Base-by-base conservation (phyloP, 2,797 vertebrate species). In the Notolabrus celidotus region DNA sequence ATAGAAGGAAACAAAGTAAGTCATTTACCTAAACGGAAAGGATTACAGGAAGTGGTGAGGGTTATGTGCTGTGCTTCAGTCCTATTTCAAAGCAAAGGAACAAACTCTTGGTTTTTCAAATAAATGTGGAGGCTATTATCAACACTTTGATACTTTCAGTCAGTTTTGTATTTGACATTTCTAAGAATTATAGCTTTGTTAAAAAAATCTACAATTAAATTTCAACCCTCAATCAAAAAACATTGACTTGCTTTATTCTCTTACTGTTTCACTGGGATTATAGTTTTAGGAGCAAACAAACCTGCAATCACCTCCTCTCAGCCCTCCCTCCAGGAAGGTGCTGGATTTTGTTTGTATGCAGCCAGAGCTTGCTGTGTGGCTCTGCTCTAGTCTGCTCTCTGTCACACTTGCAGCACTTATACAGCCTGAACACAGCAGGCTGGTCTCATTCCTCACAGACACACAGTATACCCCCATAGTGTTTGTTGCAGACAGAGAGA, bases 1-100 rank as follows among this genome's bases (percentile, higher is more conserved):
- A 80, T 29, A 57, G 43, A 67, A 33, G 31, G 8, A 11, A 50
- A 42, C 31, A 27, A 69, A 61, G 56, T 39, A 41, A 51, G 56
- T 82, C 64, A 42, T 60, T 51, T 49, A 25, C 42, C 50, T 31
- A 42, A 56, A 71, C 70, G 74, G 63, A 56, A 49, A 50, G 66
- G 36, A 36, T 71, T 67, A 73, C 20, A 25, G 61, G 51, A 67
- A 72, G 64, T 31, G 31, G 29, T 29, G 38, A 15, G 41, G 49
- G 49, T 50, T 33, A 12, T 58, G 52, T 64, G 22, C 22, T 31
- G 7, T 4, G n/a, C 16, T 60, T 60, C 11, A 25, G 41, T 61
- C 41, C 22, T 33, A 55, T 56, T 68, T 68, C 56, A 62, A 7
- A 52, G n/a, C 19, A 61, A 27, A 22, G 20, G 34, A 55, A 58